These are phyloP conservation scores for Penaeus vannamei DNA, from an alignment of 1,140 invertebrate genomes.

Conservation along the genomic window DNA sequence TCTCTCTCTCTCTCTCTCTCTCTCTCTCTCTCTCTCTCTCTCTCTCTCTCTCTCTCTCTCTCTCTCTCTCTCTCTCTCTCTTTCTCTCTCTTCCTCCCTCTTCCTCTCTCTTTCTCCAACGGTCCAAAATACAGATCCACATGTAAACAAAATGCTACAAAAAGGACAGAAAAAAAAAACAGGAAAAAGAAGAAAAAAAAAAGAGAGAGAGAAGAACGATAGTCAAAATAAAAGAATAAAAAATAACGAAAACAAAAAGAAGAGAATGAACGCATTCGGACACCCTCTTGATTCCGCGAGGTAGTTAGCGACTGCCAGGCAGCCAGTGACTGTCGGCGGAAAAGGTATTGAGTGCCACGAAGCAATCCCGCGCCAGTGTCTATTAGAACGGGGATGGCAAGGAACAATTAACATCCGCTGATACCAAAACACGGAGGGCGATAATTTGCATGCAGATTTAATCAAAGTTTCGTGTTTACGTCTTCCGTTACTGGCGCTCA, in stretches of 20 bases:
- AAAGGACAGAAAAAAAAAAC: background rate
- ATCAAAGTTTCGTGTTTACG: conserved; percentile 60
- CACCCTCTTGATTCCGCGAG: no score
- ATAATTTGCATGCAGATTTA: conserved; percentile 63
- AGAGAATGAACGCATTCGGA: no score
- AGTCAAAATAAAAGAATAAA: background rate
- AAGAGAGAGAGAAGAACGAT: background rate
- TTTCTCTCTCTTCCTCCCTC: conserved; percentile 45
- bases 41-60: no score
- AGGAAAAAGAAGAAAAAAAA: no score
- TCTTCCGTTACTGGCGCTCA: background rate
- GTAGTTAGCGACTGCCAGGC: no score
- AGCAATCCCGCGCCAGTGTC: background rate
- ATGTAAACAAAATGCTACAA: background rate
- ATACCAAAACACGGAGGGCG: conserved; percentile 41
- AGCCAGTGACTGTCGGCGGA: no score
- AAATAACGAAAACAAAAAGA: no score
- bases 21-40: conserved; percentile 2
- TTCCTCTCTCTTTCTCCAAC: conserved; percentile 41
- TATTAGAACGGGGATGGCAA: background rate
- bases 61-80: conserved; percentile 47
- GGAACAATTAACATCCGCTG: conserved; percentile 45
- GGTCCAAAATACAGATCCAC: no score
- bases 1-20: background rate
- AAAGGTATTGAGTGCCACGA: no score